These are phyloP conservation scores for Pelochelys cantorii DNA, from an alignment of 2,797 vertebrate genomes.

Conservation along the genomic window DNA sequence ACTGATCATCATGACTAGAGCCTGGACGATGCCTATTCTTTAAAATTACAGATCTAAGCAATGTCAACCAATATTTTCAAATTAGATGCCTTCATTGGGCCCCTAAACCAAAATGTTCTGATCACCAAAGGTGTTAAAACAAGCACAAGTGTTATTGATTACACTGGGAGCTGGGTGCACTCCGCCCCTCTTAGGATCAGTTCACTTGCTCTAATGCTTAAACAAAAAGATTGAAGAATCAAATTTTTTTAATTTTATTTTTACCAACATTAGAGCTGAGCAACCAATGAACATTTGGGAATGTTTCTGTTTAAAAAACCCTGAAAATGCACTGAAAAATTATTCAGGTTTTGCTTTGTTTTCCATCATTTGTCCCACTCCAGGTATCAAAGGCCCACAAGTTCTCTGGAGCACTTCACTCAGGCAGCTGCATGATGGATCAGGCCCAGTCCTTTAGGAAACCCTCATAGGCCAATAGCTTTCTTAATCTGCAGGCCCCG, in stretches of 20 bases:
- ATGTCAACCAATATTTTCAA: background rate
- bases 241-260: too few species aligned
- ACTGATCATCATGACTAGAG: background rate
- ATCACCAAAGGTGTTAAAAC: too few species aligned
- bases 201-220: too few species aligned
- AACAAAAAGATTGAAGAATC: too few species aligned
- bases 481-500: background rate
- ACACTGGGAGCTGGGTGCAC: too few species aligned
- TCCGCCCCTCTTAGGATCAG: too few species aligned
- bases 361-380: background rate
- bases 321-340: background rate
- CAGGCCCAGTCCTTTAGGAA: background rate
- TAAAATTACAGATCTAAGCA: background rate
- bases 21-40: background rate
- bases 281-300: background rate
- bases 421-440: background rate
- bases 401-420: background rate
- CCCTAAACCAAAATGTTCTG: background rate
- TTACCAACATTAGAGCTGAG: too few species aligned
- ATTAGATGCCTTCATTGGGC: rapidly evolving
- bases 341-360: background rate
- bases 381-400: background rate
- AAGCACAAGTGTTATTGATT: too few species aligned
- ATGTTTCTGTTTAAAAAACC: rapidly evolving
- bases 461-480: background rate